Base-by-base conservation (phyloP, 2,888 invertebrate genomes). In the Melinaea menophilus region DNA sequence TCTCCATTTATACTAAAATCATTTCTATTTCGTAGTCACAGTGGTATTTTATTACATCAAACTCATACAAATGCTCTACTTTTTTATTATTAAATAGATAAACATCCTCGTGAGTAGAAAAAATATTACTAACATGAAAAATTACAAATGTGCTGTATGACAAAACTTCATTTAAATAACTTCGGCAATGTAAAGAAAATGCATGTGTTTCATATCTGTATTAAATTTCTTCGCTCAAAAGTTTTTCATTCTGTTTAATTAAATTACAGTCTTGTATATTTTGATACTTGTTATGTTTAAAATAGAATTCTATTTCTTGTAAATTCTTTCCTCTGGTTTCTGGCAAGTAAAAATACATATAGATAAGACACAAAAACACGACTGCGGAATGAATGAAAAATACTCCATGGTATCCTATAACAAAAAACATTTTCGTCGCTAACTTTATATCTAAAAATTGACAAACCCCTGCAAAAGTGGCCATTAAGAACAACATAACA, bases 281-380 rank as follows among this genome's bases (percentile, higher is more conserved):
- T 12, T 58, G 51, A 34, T 65, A 69, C 5, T 58, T 64, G 55
- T 70, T 65, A 54, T 72, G 70, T 54, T 74, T 74, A 13, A 77
- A 73, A 61, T 64, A 73, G 47, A 75, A 51, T 55, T 78, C 77
- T 5, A 78, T 76, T 68, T 78, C 77, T 56, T 75, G 76, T 54
- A 78, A 59, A 12, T 74, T 75, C 35, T 68, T 69, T 0, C 72
- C 72, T 57, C 72, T 78, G 0, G 75, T 77, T 64, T 77, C 76
- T 7, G 75, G 76, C 54, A 76, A 56, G 61, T 68, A 65, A n/a
- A 72, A 22, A 73, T 74, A 76, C 5, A 78, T 54, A 54, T 71
- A 74, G 0, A 58, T 57, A 2, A 75, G 54, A 61, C 75, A 73
- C n/a, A 71, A 4, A 5, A 69, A 68, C 5, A 69, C 66, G 4